Base-by-base conservation (phyloP, 2,888 invertebrate species). In the Diogma glabrata region DNA sequence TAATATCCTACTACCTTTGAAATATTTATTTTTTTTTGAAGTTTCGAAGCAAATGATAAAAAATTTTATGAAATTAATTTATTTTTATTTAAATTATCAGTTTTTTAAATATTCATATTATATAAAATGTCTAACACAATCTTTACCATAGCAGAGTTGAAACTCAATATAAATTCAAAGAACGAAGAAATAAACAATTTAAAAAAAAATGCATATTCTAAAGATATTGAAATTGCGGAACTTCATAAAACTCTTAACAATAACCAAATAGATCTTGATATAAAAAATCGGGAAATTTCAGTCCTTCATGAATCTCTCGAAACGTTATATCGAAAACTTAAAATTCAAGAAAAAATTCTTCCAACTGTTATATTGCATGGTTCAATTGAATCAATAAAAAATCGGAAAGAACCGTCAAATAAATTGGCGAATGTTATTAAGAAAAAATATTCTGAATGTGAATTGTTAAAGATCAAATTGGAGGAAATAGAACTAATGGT, bases 371-470 rank as follows among this genome's bases (percentile, higher is more conserved):
- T 43, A 9, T n/a, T 23, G 23, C 20, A 43, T 22, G 23, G 23
- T 14, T 43, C 43, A 22, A 43, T 43, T 20, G 22, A 43, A 43
- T 43, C 43, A 23, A 43, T 43, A n/a, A 23, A 43, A 23, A 43
- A 23, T 22, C 22, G 23, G 7, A 20, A 23, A 8, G 22, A 43
- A 8, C 43, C 43, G 22, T 20, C 20, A 14, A 43, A 43, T 22
- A 43, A 43, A 43, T 43, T 43, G 22, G 43, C 43, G 5, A 43
- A 20, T n/a, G 23, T 43, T 12, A 43, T 43, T n/a, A 43, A 43
- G 14, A n/a, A 23, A 9, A 43, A 43, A 22, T 43, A 43, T 43
- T 43, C 43, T 2, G 43, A 43, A 9, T 43, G 43, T 22, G 43
- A 43, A n/a, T 9, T 43, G 17, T n/a, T 43, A 22, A 43, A 43